phyloP scores from a whole-genome alignment of 2,113 vertebrate genomes.

The Notarius lentiginosus region DNA sequence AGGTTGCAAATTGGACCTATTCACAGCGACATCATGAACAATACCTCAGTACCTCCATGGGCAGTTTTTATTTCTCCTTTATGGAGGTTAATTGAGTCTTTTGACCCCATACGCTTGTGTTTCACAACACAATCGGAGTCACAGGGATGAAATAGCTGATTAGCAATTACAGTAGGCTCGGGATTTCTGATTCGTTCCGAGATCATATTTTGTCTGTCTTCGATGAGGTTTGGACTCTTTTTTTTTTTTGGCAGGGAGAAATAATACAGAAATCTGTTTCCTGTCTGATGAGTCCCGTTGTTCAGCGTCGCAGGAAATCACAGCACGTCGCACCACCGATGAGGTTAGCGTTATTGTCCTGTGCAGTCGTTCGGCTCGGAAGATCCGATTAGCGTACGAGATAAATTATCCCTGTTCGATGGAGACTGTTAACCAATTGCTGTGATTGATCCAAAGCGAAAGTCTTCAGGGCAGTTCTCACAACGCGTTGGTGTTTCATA shows the following conservation, averaged over 20 bases:
- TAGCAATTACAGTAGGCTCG: constrained; percentile 35
- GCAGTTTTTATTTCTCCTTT: constrained; percentile 55
- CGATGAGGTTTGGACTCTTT: constrained; percentile 26
- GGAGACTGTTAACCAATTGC: constrained; percentile 67
- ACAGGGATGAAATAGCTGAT: constrained; percentile 38
- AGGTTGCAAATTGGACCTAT: constrained; percentile 31
- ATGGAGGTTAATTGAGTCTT: constrained; percentile 72
- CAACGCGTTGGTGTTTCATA: constrained; percentile 64
- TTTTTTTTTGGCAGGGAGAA: too few species aligned
- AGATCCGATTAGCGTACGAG: constrained; percentile 70
- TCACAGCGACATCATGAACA: constrained; percentile 42
- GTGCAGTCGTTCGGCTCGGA: constrained; percentile 62
- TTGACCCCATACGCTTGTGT: constrained; percentile 61
- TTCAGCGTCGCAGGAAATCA: constrained; percentile 61
- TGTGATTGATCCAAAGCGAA: constrained; percentile 67
- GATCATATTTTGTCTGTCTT: constrained; percentile 16
- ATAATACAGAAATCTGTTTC: constrained; percentile 33
- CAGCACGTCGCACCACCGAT: constrained; percentile 67
- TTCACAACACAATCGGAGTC: constrained; percentile 52
- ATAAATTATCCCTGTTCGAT: constrained; percentile 75
- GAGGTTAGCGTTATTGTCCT: constrained; percentile 74
- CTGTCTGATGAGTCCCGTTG: constrained; percentile 53
- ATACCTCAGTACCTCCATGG: constrained; percentile 39
- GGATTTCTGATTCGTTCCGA: constrained; percentile 21
- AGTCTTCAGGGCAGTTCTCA: constrained; percentile 66